Evolutionary conservation across 2,888 invertebrate species (phyloP).

Genomic region (Nephrocerus scutellatus): DNA sequence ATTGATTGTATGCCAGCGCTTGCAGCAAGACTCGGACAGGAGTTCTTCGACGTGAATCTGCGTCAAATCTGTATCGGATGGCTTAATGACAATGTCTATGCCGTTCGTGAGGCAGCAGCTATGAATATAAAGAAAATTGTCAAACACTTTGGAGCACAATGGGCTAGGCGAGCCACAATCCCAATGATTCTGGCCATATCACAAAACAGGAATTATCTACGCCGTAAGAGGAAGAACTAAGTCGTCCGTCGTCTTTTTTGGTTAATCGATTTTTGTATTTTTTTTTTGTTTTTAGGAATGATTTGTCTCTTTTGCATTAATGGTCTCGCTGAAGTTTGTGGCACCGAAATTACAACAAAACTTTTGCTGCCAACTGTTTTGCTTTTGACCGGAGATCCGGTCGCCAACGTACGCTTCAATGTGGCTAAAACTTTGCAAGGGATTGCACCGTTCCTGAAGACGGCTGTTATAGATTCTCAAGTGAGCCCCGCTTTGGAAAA

Average conservation of each 20-base stretch:
- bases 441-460: constrained; percentile 85
- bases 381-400: constrained; percentile 89
- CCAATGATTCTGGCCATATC: constrained; percentile 95
- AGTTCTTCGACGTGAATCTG: constrained; percentile 97
- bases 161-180: constrained; percentile 95
- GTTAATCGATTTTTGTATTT: constrained; percentile 1
- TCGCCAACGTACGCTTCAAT: constrained; percentile 98
- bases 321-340: constrained; percentile 86
- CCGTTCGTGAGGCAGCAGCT: constrained; percentile 97
- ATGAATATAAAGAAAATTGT: constrained; percentile 92
- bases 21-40: constrained; percentile 93
- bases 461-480: constrained; percentile 78
- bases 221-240: constrained; percentile 55
- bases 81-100: constrained; percentile 97
- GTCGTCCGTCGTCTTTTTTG: not conserved
- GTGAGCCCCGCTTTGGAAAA: constrained; percentile 94
- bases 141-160: constrained; percentile 94
- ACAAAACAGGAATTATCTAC: constrained; percentile 93
- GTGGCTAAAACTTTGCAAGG: constrained; percentile 96
- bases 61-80: constrained; percentile 97
- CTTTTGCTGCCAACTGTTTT: constrained; percentile 92
- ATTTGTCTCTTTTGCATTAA: constrained; percentile 97
- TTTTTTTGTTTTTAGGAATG: constrained; percentile 60
- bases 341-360: constrained; percentile 84
- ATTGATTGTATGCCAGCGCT: constrained; percentile 96